phyloP scores from a whole-genome alignment of 2,888 invertebrate species.

The Myathropa florea region DNA sequence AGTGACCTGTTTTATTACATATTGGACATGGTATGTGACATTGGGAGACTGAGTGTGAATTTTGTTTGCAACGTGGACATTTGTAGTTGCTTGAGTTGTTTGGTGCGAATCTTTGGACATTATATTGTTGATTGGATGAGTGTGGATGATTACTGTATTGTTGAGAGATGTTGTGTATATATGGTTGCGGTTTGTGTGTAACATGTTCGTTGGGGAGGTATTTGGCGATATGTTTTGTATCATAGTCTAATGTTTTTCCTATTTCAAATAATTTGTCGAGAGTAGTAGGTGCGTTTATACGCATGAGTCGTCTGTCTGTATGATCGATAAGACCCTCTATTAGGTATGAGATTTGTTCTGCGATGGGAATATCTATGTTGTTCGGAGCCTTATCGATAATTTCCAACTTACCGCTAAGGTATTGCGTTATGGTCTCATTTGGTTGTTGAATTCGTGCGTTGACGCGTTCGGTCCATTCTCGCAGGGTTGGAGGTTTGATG shows the following conservation, averaged over 20 bases:
- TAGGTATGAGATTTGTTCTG: too few relatives aligned
- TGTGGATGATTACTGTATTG: neutral
- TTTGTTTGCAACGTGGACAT: slow-evolving; percentile 17
- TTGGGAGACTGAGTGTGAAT: slow-evolving; percentile 22
- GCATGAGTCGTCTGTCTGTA: neutral
- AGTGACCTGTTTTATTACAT: slow-evolving; percentile 20
- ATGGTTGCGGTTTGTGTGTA: neutral
- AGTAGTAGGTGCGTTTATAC: slow-evolving; percentile 1
- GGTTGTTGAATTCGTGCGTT: slow-evolving; percentile 22
- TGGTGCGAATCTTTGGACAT: neutral
- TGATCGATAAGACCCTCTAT: neutral
- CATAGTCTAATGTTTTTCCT: neutral
- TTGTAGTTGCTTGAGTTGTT: slow-evolving; percentile 6
- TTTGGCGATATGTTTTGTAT: neutral
- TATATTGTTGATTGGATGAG: neutral
- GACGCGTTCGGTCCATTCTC: slow-evolving; percentile 34
- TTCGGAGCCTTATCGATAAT: too few relatives aligned
- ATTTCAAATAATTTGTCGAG: neutral
- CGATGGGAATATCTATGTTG: too few relatives aligned
- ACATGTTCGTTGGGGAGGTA: neutral
- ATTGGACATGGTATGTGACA: slow-evolving; percentile 12
- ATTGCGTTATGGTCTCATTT: slow-evolving; percentile 25
- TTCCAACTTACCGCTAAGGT: too few relatives aligned
- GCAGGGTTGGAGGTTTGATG: too few relatives aligned
- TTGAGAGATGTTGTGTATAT: neutral